Evolutionary conservation across 2,113 vertebrate genomes (phyloP), one percentile per base, ranked within the genome.

Genomic region (Gyps fulvus): DNA sequence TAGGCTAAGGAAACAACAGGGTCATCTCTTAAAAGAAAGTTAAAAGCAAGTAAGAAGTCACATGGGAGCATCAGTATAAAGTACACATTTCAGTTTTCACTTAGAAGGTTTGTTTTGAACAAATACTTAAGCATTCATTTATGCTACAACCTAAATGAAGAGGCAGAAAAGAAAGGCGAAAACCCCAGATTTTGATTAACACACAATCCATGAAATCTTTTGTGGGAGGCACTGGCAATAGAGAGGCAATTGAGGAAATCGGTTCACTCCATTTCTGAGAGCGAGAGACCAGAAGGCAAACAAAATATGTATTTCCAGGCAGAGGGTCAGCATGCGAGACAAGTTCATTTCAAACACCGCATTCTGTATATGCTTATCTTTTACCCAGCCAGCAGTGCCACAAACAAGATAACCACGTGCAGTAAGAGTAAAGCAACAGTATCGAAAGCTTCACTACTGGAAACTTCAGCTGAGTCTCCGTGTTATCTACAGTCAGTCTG

Each of bases 311-410:
- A 25, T 25, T 59, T 82, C 62, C 49, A 76, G 18, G 26, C 16
- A n/a, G 20, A 7, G 49, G 17, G 31, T 52, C 34, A 27, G 43
- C 20, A 23, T 5, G 7, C 0, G 0, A 19, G 25, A 59, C 45
- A 67, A 19, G 49, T 40, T 74, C 18, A 36, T 23, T 49, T 62
- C 47, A 76, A 62, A 69, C 19, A 42, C 25, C 2, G 1, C 31
- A 20, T 29, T 43, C 49, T 50, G 7, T 20, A 23, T 4, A 9
- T 2, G 6, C 34, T 73, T n/a, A 54, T 31, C 23, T 69, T 74
- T 32, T 32, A 42, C 31, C 25, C 34, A 74, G 34, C 3, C 49
- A 77, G n/a, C 9, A 70, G 19, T 16, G 63, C 49, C 49, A 77
- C 57, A 83, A 26, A 52, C 27, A 70, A 57, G 15, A 31, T 31